Percentiles rank a stretch among this genome's conserved stretches.
phyloP scores from a whole-genome alignment of 2,888 invertebrate species.

The Prenolepis imparis region DNA sequence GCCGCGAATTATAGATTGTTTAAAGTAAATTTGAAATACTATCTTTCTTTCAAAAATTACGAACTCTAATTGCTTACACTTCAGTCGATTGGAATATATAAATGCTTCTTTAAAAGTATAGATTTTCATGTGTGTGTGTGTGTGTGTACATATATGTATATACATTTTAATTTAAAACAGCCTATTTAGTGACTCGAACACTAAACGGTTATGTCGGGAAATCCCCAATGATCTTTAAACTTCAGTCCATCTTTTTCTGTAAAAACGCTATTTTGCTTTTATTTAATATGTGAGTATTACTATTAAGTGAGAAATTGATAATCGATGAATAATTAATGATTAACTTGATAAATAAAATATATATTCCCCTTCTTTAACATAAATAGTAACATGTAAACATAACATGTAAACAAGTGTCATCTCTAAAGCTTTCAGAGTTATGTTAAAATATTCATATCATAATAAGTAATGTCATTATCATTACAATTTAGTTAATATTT shows the following conservation, averaged over 20 bases:
- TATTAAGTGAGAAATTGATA: neutral
- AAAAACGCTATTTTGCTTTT: neutral
- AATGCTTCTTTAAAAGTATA: neutral
- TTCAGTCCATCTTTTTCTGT: neutral
- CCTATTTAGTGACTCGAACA: neutral
- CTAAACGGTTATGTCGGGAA: neutral
- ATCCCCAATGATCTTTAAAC: neutral
- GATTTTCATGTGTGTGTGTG: neutral
- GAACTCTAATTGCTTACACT: neutral
- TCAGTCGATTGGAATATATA: neutral
- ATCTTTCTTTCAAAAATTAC: neutral
- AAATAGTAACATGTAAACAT: neutral
- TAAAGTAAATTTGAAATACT: neutral
- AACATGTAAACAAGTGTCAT: neutral
- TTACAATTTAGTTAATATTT: neutral
- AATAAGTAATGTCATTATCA: neutral
- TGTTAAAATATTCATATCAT: neutral
- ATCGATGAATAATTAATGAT: neutral
- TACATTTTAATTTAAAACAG: neutral
- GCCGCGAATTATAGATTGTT: neutral
- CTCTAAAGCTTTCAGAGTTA: neutral
- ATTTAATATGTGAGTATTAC: neutral
- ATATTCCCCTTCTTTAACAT: neutral
- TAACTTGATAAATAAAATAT: constrained; percentile 4
- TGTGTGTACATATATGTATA: neutral